Evolutionary conservation across 2,797 vertebrate species (phyloP), one percentile per base, ranked within the genome.

Genomic region (Catharus ustulatus): DNA sequence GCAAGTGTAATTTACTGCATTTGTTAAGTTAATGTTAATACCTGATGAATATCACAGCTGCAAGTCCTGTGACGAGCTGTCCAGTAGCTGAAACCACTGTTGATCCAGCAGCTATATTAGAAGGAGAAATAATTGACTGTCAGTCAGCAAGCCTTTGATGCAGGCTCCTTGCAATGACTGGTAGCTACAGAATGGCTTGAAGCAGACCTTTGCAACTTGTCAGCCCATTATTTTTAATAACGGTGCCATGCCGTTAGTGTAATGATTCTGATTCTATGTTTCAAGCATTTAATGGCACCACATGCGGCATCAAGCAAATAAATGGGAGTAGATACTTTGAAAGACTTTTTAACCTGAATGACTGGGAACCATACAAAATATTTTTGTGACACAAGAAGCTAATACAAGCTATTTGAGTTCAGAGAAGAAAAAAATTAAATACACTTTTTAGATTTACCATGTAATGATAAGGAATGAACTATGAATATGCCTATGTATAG

Each of bases 201-300:
- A 90, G n/a, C 45, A 74, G 74, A 76, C 72, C 67, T 92, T 59
- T 88, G 61, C 38, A 73, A 48, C 63, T 82, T 87, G 57, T 79
- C 84, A 71, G 63, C 57, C 77, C 76, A 52, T 90, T 93, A 88
- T 95, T 89, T 87, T 89, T 82, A 87, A 54, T 88, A 89, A 71
- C 1, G 0, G 48, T 79, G 48, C 72, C 46, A 19, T 66, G 48
- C 52, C 34, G 40, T 59, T 84, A 61, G 29, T 52, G 67, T 76
- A 82, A 87, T 67, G 51, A 63, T 69, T 93, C 62, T 87, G 71
- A 46, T 82, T 86, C 59, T 85, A 5, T 59, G 76, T 32, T 71
- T 91, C 69, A 69, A 59, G 54, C 10, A 8, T 66, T 87, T 78
- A 77, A 76, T 78, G 62, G 66, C 81, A 49, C 59, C 34, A 42